phyloP scores from a whole-genome alignment of 2,113 vertebrate species.

The Sinocyclocheilus anshuiensis region DNA sequence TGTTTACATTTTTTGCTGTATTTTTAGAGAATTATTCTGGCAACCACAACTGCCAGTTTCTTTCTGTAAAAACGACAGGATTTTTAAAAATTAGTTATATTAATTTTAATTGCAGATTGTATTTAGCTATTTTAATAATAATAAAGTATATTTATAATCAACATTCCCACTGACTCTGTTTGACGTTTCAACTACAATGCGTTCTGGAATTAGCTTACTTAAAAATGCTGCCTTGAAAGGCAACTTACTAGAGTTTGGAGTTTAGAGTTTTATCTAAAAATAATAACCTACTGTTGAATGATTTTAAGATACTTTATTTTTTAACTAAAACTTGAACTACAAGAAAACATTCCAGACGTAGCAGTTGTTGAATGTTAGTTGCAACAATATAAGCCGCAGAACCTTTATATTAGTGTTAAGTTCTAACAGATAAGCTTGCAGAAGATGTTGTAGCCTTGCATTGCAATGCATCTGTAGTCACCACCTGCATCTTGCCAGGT shows the following conservation, averaged over 20 bases:
- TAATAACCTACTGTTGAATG: no score
- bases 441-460: background rate
- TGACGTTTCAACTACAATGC: background rate
- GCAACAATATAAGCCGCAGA: background rate
- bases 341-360: background rate
- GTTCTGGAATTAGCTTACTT: no score
- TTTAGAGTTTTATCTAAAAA: no score
- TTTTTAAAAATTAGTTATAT: background rate
- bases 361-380: background rate
- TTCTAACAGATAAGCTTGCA: background rate
- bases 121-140: no score
- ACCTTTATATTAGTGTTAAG: background rate
- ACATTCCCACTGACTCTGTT: background rate
- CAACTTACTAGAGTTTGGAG: background rate
- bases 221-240: no score
- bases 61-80: background rate
- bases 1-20: no score
- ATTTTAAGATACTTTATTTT: background rate
- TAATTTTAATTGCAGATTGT: background rate
- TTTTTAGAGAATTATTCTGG: no score
- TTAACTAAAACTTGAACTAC: background rate
- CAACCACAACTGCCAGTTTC: background rate
- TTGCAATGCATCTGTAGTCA: slow-evolving; percentile 22
- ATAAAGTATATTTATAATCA: no score
- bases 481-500: slow-evolving; percentile 33